Base-by-base conservation (phyloP, 92 coral and sea anemone genomes). In the Porites cylindrica region DNA sequence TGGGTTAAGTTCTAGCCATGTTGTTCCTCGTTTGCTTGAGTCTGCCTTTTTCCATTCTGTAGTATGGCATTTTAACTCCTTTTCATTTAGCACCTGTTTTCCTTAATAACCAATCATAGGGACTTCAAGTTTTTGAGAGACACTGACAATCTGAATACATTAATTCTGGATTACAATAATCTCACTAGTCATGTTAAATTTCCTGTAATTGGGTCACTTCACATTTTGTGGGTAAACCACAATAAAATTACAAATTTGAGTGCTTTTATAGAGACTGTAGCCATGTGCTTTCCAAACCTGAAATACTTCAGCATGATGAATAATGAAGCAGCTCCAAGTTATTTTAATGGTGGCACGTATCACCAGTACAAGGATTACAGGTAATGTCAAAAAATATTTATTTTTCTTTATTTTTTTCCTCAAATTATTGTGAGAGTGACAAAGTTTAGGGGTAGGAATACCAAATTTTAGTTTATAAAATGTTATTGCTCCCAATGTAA, bases 301-400 rank as follows among this genome's bases (percentile, higher is more conserved):
- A 95, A 93, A 70, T 97, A 91, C 80, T 85, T 95, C 19, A 97
- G 99, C 61, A 97, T 95, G 98, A 97, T 97, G 94, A 90, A 97
- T 80, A 97, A 97, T 61, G 82, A 91, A 68, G 98, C 99, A 51
- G 99, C 99, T 0, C 99, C 99, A 51, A 97, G 99, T 67, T 97
- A 95, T 75, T 97, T 97, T 67, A 97, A 97, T 81, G 99, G 99
- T 6, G 99, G 99, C 9, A 88, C 99, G 6, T 95, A 88, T 66
- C 82, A 86, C 10, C 96, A 96, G 76, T 97, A 97, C 82, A 93
- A 92, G 81, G 99, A 97, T 76, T 97, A 97, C 91, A 97, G 99
- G 99, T 97, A 64, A 62, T 6, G 38, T 38, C 32, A 10, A 6
- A 56, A 10, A 3, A 9, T 1, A 68, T 0, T 29, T 16, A 17